Evolutionary conservation across 2,113 vertebrate species (phyloP), one percentile per base, ranked within the genome.

Genomic region (Myodes glareolus): DNA sequence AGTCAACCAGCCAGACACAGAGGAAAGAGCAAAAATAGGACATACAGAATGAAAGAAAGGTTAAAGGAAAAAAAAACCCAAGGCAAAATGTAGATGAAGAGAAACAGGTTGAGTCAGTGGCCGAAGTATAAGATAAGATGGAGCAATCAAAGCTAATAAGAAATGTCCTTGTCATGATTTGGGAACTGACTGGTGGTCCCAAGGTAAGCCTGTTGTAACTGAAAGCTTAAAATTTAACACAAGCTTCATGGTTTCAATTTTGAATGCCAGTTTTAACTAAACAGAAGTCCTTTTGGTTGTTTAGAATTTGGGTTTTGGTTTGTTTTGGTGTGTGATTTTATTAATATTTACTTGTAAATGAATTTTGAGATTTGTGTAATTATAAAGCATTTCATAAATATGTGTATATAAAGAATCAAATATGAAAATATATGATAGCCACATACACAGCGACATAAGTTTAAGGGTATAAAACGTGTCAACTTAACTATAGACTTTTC

Each of bases 311-410:
- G 25, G n/a, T 3, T 36, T 7, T 82, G 23, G 25, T 29, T 84
- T 25, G 4, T 63, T 63, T 63, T 42, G n/a, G 1, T 9, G 72
- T 17, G 81, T 84, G 81, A 84, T 14, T 82, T 39, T 27, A 29
- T 82, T 82, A 61, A 61, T n/a, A 82, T 82, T 39, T 1, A 27
- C 23, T 82, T 82, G 68, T 85, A 88, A 85, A 33, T 88, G 63
- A 92, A 78, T 63, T 90, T 94, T 96, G 67, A 67, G 68, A 6
- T 91, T 72, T 63, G 13, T 47, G 70, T 63, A 76, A 58, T 39
- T 91, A 72, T 73, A 12, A 93, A 75, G 65, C 5, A 42, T 85
- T 80, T 97, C 39, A 93, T 87, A 63, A 86, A 61, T 87, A 3
- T 87, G 11, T 50, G 72, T 77, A 61, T 63, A 61, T 77, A 88